phyloP scores from a whole-genome alignment of 2,888 invertebrate genomes.

The Leptopilina drosophilae region DNA sequence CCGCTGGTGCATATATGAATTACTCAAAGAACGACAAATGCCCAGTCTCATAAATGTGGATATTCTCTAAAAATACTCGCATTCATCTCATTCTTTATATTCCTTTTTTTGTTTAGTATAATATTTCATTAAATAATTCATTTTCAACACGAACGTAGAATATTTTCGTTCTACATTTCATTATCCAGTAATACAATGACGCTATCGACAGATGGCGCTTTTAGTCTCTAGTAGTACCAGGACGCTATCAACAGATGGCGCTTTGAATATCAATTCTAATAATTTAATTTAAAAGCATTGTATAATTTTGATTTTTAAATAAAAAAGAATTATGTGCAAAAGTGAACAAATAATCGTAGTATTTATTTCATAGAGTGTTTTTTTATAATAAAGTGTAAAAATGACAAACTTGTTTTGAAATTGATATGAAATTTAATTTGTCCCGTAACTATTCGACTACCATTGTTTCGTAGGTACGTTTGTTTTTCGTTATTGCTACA shows the following conservation, averaged over 20 bases:
- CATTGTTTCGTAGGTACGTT: background rate
- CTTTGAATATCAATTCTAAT: no score
- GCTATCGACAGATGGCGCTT: background rate
- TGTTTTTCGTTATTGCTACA: background rate
- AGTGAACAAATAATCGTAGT: no score
- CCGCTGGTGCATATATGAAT: slow-evolving; percentile 44
- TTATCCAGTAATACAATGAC: background rate
- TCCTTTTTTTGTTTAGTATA: no score
- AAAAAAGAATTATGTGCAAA: no score
- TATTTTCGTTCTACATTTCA: no score
- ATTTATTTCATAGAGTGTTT: no score
- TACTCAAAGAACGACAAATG: slow-evolving; percentile 55
- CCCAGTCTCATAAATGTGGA: slow-evolving; percentile 41
- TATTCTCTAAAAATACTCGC: background rate
- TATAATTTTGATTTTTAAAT: no score
- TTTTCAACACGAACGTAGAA: background rate
- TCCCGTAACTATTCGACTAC: background rate
- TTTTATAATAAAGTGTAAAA: no score
- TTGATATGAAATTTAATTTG: background rate
- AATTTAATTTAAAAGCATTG: no score
- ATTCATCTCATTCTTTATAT: background rate
- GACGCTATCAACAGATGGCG: no score
- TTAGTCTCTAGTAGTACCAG: no score
- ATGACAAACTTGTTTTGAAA: no score
- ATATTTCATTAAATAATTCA: background rate